Conservation (phyloP, 2,888 invertebrate species). For the Escarpia spicata region DNA sequence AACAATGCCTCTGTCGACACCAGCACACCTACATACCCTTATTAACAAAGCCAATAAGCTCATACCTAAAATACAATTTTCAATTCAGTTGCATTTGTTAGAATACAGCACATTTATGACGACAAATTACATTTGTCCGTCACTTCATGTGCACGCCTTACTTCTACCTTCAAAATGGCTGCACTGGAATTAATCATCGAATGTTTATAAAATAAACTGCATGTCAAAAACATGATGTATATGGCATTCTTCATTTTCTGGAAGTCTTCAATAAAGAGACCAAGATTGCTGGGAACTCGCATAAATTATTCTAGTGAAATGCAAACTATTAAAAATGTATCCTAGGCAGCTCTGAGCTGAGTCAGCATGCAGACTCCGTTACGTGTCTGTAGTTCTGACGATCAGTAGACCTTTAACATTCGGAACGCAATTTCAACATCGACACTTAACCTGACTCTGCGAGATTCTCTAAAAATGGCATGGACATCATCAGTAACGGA, state of each 20-base stretch:
- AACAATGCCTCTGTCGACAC: background rate
- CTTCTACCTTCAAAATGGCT: background rate
- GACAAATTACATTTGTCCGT: background rate
- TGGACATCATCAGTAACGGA: background rate
- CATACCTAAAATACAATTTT: conserved; percentile 3
- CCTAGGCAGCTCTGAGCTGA: too few relatives aligned
- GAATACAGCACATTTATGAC: conserved; percentile 8
- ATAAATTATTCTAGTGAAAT: background rate
- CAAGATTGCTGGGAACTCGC: background rate
- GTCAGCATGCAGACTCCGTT: too few relatives aligned
- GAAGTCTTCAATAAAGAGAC: background rate
- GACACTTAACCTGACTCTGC: background rate
- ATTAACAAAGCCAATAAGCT: conserved; percentile 3
- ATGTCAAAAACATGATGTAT: background rate
- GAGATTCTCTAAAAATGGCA: background rate
- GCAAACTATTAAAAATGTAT: background rate
- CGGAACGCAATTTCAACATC: background rate
- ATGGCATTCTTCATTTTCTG: background rate
- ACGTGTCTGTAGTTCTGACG: background rate
- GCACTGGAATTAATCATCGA: background rate
- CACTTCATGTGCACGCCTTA: background rate
- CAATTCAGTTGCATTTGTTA: background rate
- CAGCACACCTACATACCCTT: background rate
- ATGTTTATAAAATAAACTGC: background rate
- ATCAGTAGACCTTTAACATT: background rate